Evolutionary conservation across 2,888 invertebrate genomes (phyloP), one percentile per base, ranked within the genome.

Genomic region (Platycheirus albimanus): DNA sequence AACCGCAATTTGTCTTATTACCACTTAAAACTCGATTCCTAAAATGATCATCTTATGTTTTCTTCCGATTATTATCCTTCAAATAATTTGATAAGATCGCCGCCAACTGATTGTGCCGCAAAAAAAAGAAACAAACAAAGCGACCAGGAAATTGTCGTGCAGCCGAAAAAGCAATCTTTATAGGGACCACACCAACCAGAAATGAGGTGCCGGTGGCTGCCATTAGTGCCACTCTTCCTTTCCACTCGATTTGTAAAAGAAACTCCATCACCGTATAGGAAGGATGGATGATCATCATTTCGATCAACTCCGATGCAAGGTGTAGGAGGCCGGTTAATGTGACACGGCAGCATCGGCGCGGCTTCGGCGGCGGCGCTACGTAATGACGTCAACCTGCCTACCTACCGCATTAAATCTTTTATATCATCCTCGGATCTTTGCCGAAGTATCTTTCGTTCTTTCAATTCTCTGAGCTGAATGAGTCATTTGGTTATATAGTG

Each of bases 271-370:
- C 30, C 24, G 5, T 24, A 24, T 24, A 24, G 24, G 24, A 24
- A 24, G 3, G 3, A 24, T 24, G 49, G 33, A 66, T 49, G 45
- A 67, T 30, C 20, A 61, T 45, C 45, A 36, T 13, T 58, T 58
- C 33, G 63, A 83, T 72, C 54, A 28, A 38, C 38, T 54, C 3
- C 1, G 49, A 45, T 36, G 84, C 76, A 84, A 85, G 85, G 81
- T 85, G 84, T 85, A 85, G 81, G 85, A 85, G 85, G 85, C 79
- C 83, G 85, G 81, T 74, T 84, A 71, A 79, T 71, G 85, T 85
- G 85, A 85, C 85, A 85, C 83, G 24, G 58, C 43, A n/a, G n/a
- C n/a, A n/a, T n/a, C n/a, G n/a, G n/a, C n/a, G n/a, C n/a, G 41
- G 69, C 84, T 74, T 64, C 28, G 28, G 5, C n/a, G n/a, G 52